These are phyloP conservation scores for Conus canariensis DNA, from an alignment of 2,888 invertebrate species.

Conservation along the genomic window DNA sequence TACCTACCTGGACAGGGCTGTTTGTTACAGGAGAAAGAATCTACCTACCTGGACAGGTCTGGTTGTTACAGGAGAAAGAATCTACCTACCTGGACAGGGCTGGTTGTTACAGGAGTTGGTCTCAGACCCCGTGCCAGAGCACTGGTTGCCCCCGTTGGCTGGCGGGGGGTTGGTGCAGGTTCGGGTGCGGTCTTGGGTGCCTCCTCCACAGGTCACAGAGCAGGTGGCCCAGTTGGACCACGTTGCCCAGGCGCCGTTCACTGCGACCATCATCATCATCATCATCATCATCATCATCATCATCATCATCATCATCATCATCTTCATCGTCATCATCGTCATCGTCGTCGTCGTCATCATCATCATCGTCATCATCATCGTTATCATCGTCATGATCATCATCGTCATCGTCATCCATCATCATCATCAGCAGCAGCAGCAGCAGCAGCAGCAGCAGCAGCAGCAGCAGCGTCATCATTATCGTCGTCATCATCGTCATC, in stretches of 20 bases:
- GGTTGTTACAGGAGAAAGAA: no score
- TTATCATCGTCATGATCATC: neutral
- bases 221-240: slow-evolving; percentile 38
- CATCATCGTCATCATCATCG: slow-evolving; percentile 42
- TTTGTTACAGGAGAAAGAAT: no score
- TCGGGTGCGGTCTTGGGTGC: slow-evolving; percentile 46
- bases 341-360: neutral
- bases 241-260: slow-evolving; percentile 35
- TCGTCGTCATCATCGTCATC: neutral
- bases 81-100: neutral
- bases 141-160: slow-evolving; percentile 46
- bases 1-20: no score
- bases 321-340: slow-evolving; percentile 30
- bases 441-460: neutral
- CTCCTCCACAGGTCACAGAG: slow-evolving; percentile 43
- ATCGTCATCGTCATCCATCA: neutral
- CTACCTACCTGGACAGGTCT: no score
- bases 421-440: neutral
- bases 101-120: neutral
- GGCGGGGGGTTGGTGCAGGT: slow-evolving; percentile 52
- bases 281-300: slow-evolving; percentile 30
- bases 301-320: slow-evolving; percentile 37
- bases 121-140: neutral
- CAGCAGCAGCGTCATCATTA: slow-evolving; percentile 16
- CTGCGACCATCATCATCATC: neutral